Evolutionary conservation across 2,888 invertebrate species (phyloP), one percentile per base, ranked within the genome.

Genomic region (Eurois occulta): DNA sequence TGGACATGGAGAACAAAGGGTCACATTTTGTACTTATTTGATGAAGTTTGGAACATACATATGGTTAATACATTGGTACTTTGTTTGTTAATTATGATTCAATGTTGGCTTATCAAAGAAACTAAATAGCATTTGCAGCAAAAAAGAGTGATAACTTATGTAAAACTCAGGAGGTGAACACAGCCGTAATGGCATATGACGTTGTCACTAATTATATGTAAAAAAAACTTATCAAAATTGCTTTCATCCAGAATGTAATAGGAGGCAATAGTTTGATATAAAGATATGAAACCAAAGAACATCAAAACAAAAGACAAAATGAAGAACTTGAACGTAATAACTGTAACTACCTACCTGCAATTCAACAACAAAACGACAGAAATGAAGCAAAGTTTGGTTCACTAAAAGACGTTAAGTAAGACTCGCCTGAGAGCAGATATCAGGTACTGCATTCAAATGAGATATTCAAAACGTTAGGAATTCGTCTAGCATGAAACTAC

Each of bases 391-490:
- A 65, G n/a, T 65, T 21, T 58, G 72, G 83, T 75, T 77, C 78
- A 38, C 73, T 83, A 80, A 77, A 78, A 84, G 72, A 78, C 73
- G 77, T 78, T 80, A 81, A 65, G 41, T 71, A 62, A 64, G 73
- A 73, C 46, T 38, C 35, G 16, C 60, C 46, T 55, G 60, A 73
- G 72, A 76, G 74, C 76, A 77, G 78, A 80, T 83, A 79, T 77
- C 78, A 78, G 83, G 82, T 75, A 75, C 82, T 81, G 84, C 87
- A 88, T 90, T 88, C 88, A 91, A 92, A 93, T 91, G 86, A 90
- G 90, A 91, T 90, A 89, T 88, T 88, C 77, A 86, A 87, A 90
- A 92, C 87, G 91, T 92, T 91, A 91, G 85, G 89, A 90, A 88
- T 88, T 88, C 88, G 87, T 87, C 87, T 86, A 87, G 84, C 89